These are phyloP conservation scores for Ichneumoninae sp. DNA, from an alignment of 2,888 invertebrate genomes.

Conservation along the genomic window DNA sequence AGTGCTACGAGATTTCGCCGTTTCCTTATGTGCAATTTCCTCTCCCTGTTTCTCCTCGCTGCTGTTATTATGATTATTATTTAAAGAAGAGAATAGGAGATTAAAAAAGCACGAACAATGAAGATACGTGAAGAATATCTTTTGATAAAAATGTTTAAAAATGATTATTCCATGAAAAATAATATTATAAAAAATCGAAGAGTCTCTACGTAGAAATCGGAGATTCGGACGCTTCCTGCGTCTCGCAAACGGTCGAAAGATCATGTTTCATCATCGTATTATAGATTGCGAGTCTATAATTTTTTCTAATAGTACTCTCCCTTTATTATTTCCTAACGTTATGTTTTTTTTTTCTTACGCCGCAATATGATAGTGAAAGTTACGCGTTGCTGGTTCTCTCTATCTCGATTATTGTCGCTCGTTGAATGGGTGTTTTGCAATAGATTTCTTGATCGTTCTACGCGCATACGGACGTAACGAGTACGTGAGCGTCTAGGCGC, in stretches of 20 bases:
- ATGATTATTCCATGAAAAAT: not conserved
- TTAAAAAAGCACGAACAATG: too few species aligned
- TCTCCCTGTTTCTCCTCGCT: not conserved
- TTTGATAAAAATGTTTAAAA: not conserved
- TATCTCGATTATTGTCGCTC: slow-evolving; percentile 35
- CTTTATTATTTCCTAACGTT: not conserved
- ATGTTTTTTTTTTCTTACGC: not conserved
- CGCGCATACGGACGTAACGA: slow-evolving; percentile 39
- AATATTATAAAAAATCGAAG: not conserved
- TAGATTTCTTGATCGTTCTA: slow-evolving; percentile 18
- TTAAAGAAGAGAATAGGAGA: too few species aligned
- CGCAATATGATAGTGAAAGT: slow-evolving; percentile 35
- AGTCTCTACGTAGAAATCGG: not conserved
- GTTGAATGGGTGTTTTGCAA: slow-evolving; percentile 46
- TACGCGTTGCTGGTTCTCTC: slow-evolving; percentile 7
- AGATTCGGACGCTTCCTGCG: not conserved
- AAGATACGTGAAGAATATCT: not conserved
- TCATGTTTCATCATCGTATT: not conserved
- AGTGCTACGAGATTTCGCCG: not conserved
- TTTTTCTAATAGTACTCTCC: not conserved
- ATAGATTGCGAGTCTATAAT: not conserved
- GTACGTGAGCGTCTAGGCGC: slow-evolving; percentile 21
- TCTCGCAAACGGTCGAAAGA: not conserved
- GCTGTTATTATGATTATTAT: too few species aligned
- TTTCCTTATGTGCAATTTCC: not conserved